These are phyloP conservation scores for Bombus turneri DNA, from an alignment of 1,140 invertebrate species.

Conservation along the genomic window DNA sequence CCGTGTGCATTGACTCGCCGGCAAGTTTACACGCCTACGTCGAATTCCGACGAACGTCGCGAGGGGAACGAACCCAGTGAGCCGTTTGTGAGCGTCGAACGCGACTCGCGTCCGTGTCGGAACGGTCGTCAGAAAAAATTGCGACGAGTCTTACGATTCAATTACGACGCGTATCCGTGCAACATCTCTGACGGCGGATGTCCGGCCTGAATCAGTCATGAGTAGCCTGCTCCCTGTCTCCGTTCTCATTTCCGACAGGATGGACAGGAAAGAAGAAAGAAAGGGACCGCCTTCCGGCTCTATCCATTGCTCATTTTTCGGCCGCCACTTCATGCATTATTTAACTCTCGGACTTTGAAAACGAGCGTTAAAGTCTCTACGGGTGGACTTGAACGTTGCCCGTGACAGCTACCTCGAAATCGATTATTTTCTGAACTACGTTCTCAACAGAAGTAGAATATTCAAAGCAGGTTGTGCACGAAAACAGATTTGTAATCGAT, in stretches of 20 bases:
- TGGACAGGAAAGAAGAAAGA: constrained; percentile 41
- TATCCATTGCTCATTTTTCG: constrained; percentile 69
- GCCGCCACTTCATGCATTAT: constrained; percentile 70
- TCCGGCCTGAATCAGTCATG: constrained; percentile 75
- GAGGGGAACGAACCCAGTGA: neutral
- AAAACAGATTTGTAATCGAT: neutral
- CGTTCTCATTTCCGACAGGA: constrained; percentile 76
- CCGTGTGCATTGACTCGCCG: constrained; percentile 16
- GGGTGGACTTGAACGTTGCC: constrained; percentile 12
- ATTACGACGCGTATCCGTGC: constrained; percentile 32
- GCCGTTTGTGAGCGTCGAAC: neutral
- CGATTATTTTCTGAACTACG: neutral
- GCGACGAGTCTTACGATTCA: constrained; percentile 39
- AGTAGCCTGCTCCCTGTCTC: constrained; percentile 72
- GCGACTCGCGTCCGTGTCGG: neutral
- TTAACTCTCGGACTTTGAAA: constrained; percentile 67
- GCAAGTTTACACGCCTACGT: constrained; percentile 17
- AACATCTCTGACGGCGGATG: constrained; percentile 64
- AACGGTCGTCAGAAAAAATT: neutral
- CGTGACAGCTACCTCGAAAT: neutral
- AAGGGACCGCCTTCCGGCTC: constrained; percentile 67
- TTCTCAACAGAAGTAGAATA: neutral
- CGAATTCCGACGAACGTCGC: neutral
- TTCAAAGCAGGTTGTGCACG: neutral
- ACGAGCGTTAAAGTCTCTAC: constrained; percentile 68